Percentiles rank a stretch among this genome's conserved stretches.
Conservation (phyloP, 2,888 invertebrate species). For the Coleophora flavipennella region DNA sequence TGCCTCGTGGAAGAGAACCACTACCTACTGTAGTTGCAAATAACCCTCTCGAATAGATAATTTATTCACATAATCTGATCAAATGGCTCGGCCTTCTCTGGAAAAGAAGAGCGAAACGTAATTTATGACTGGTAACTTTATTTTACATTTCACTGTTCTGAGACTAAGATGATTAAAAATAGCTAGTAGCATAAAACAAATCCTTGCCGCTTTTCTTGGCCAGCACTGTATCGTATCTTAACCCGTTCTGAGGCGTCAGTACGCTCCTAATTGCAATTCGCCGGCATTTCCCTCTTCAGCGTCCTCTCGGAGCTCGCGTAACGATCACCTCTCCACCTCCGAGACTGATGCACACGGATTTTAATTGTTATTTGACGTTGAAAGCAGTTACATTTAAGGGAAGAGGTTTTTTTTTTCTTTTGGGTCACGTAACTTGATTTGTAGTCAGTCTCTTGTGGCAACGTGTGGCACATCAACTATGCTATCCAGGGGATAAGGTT, state of each 20-base stretch:
- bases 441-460: too few relatives aligned
- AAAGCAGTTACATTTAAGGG: conserved; percentile 11
- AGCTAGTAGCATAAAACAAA: neutral
- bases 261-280: conserved; percentile 38
- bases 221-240: conserved; percentile 22
- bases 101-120: too few relatives aligned
- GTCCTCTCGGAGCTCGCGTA: conserved; percentile 27
- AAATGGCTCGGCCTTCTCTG: too few relatives aligned
- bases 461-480: too few relatives aligned
- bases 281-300: conserved; percentile 37
- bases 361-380: conserved; percentile 11
- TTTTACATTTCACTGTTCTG: too few relatives aligned
- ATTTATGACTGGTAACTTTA: too few relatives aligned
- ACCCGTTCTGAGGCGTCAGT: conserved; percentile 24
- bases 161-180: too few relatives aligned
- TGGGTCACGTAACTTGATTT: conserved; percentile 17
- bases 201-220: conserved; percentile 2
- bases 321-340: conserved; percentile 13
- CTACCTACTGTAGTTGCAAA: too few relatives aligned
- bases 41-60: too few relatives aligned
- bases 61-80: too few relatives aligned
- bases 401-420: conserved; percentile 18
- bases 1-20: too few relatives aligned
- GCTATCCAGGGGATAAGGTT: too few relatives aligned
- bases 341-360: conserved; percentile 10